A percentile compares a stretch with the other conserved stretches of the same genome.
phyloP scores from a whole-genome alignment of 2,113 vertebrate species.

The Sialia sialis region DNA sequence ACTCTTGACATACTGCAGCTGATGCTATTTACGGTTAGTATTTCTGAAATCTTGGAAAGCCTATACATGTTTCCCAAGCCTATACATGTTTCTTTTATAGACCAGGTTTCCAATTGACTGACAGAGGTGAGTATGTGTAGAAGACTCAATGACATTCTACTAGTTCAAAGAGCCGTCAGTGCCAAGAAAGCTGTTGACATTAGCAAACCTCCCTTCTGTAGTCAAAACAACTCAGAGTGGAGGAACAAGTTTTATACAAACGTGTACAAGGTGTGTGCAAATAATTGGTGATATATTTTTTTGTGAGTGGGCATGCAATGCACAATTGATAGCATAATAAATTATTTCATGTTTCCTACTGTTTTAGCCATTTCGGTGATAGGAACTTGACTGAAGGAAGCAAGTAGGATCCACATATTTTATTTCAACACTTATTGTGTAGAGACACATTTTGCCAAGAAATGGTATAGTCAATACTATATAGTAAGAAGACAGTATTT shows the following conservation, averaged over 20 bases:
- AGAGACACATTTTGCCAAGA: not conserved
- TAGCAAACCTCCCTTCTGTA: not conserved
- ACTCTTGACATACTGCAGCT: not conserved
- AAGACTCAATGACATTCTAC: not conserved
- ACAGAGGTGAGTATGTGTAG: not conserved
- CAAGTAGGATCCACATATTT: not conserved
- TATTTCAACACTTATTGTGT: not conserved
- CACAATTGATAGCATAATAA: not conserved
- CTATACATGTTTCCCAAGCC: not conserved
- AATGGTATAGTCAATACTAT: not conserved
- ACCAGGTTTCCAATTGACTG: not conserved
- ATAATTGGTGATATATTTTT: not conserved
- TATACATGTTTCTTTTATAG: not conserved
- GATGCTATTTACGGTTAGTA: not conserved
- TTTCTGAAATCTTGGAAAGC: not conserved
- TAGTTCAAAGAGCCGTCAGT: not conserved
- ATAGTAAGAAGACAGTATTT: not conserved
- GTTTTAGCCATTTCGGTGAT: not conserved
- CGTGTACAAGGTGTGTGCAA: fast-evolving
- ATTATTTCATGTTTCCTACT: not conserved
- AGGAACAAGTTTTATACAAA: not conserved
- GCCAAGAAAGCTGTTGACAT: not conserved
- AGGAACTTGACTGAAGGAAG: not conserved
- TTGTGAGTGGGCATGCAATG: not conserved
- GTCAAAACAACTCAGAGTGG: not conserved